Base-by-base conservation (phyloP, 92 coral and sea anemone genomes). In the Micromussa lordhowensis region DNA sequence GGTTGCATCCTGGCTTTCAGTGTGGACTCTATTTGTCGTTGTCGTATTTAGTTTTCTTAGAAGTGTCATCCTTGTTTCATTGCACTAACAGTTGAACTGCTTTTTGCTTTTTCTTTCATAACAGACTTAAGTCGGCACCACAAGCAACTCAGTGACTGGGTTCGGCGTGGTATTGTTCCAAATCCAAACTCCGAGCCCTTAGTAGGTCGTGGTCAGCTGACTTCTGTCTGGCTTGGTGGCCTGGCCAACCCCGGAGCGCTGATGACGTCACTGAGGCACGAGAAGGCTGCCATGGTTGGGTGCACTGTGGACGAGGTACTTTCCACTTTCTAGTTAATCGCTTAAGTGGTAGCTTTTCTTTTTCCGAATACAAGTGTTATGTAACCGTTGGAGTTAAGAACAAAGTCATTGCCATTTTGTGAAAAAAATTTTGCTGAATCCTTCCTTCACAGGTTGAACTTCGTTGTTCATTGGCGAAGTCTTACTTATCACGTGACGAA, bases 211-310 rank as follows among this genome's bases (percentile, higher is more conserved):
- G 98, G 95, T 14, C 96, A 85, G 34, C 93, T 97, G 76, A 94
- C 94, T 70, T 86, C 94, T 31, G 90, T 97, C 78, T 97, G 99
- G 99, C 97, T 95, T 83, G 99, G 99, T 49, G 99, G 99, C 30
- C 95, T 97, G 82, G 99, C 95, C 75, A 91, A 93, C 54, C 99
- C 99, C 34, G 99, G 95, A 48, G 96, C 98, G 16, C 81, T 97
- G 21, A 82, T 94, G 63, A 88, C 94, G 78, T 95, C 99, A 30
- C 92, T 97, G 13, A 92, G 81, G 34, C 99, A 95, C 68, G 99
- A 97, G 86, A 97, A 97, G 75, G 98, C 99, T 29, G 94, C 97
- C 24, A 82, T 95, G 83, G 84, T 84, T 61, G 99, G 94, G 21
- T 95, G 96, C 54, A 81, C 83, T 17, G 88, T 95, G 77, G 93